These are phyloP conservation scores for Laterallus jamaicensis DNA, from an alignment of 2,113 vertebrate species.

Conservation along the genomic window DNA sequence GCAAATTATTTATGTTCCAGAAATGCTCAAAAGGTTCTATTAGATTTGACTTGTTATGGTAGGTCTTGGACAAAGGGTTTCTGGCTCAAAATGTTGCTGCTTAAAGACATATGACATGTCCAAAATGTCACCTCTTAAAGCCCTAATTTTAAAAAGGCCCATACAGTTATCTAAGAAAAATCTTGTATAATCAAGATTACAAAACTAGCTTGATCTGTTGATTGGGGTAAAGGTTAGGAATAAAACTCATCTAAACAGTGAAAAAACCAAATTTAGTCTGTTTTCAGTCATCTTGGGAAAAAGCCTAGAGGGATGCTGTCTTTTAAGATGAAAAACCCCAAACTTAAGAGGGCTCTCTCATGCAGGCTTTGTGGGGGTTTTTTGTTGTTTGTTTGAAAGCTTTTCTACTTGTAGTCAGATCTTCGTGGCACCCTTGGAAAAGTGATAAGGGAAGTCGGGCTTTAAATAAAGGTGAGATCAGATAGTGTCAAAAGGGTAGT, in stretches of 20 bases:
- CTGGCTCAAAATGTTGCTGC: not conserved
- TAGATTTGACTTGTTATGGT: not conserved
- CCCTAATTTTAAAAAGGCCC: not conserved
- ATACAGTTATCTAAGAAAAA: not conserved
- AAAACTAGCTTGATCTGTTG: not conserved
- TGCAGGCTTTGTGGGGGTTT: not conserved
- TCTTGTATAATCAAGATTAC: not conserved
- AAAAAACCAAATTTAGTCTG: not conserved
- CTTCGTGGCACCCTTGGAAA: not conserved
- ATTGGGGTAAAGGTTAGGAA: not conserved
- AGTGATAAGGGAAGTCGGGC: not conserved
- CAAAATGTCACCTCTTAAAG: not conserved
- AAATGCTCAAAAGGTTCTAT: not conserved
- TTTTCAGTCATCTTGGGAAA: not conserved
- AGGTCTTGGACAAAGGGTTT: not conserved
- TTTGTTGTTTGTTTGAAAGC: not conserved
- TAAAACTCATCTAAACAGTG: not conserved
- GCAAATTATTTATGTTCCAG: not conserved
- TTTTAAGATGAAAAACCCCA: not conserved
- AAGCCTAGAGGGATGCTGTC: not conserved
- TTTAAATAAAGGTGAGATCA: not conserved
- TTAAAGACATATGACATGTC: not conserved
- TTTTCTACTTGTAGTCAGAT: not conserved
- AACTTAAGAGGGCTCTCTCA: not conserved
- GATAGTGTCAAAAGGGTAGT: not conserved